Evolutionary conservation across 2,888 invertebrate genomes (phyloP), one percentile per base, ranked within the genome.

Genomic region (Macaria notata): DNA sequence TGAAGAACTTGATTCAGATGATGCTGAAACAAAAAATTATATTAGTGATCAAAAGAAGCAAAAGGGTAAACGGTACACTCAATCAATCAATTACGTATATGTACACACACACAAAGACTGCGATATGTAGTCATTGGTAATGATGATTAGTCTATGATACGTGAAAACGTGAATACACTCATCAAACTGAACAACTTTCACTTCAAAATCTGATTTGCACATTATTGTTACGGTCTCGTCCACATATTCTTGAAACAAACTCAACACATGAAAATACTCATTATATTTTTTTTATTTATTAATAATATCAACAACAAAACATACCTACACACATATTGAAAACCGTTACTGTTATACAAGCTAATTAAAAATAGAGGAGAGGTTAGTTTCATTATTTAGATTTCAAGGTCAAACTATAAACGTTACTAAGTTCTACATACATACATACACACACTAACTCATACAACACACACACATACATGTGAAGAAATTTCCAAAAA

Each of bases 1-100:
- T 9, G 31, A 47, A 19, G 47, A 47, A 30, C 31, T 31, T 47
- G 47, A 31, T 47, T 47, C 47, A 47, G 47, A 47, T 31, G 47
- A 47, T 47, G 47, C 47, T 47, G 47, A 47, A 31, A 47, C 9
- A 47, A 47, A 31, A 29, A 30, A 31, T 31, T 29, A 31, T 29
- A 47, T 47, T 30, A 47, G 9, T 36, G 38, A 29, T 45, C 43
- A 38, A 38, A 38, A 38, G 38, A 38, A 38, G 38, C 38, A 38
- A 38, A 38, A 38, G 38, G 38, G 38, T 38, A 38, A 38, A 38
- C 38, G 38, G 38, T 38, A 38, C 38, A 38, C 38, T 38, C 38
- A 38, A 38, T 38, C 38, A 38, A 38, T 38, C 38, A 38, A 38
- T 38, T 38, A 38, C 38, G 38, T 38, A 38, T 38, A 38, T 38